A percentile compares a stretch with the other conserved stretches of the same genome.
phyloP scores from a whole-genome alignment of 92 coral and sea anemone species.

The Epizoanthus fatuus region DNA sequence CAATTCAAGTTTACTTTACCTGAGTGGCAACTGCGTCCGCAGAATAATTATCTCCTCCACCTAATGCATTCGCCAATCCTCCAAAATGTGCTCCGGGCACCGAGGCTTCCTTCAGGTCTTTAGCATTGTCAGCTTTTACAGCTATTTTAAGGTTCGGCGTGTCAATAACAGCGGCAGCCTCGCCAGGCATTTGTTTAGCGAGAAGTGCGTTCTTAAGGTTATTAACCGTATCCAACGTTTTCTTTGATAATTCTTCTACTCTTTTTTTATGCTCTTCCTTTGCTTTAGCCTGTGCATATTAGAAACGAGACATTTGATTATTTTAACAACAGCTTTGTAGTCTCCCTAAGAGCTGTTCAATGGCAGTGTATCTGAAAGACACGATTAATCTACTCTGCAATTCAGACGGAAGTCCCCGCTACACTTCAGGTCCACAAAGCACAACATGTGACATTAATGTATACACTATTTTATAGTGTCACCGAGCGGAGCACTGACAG shows the following conservation, averaged over 20 bases:
- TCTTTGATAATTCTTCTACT: constrained; percentile 1
- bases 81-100: constrained; percentile 31
- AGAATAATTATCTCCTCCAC: neutral
- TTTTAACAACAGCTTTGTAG: too few relatives aligned
- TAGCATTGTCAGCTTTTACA: constrained; percentile 8
- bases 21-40: constrained; percentile 1
- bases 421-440: too few relatives aligned
- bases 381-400: too few relatives aligned
- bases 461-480: too few relatives aligned
- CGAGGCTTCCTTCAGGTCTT: neutral
- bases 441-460: too few relatives aligned
- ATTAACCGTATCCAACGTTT: neutral
- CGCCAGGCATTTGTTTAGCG: constrained; percentile 21
- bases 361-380: too few relatives aligned
- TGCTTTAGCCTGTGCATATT: neutral
- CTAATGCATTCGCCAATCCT: neutral
- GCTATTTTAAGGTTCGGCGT: constrained; percentile 4
- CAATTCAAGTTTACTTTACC: neutral
- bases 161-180: constrained; percentile 14
- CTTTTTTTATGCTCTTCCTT: neutral
- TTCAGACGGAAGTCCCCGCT: too few relatives aligned
- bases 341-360: too few relatives aligned
- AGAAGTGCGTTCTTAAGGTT: neutral
- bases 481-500: too few relatives aligned
- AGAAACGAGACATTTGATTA: neutral